Base-by-base conservation (phyloP, 2,888 invertebrate species). In the Panzeria rudis region DNA sequence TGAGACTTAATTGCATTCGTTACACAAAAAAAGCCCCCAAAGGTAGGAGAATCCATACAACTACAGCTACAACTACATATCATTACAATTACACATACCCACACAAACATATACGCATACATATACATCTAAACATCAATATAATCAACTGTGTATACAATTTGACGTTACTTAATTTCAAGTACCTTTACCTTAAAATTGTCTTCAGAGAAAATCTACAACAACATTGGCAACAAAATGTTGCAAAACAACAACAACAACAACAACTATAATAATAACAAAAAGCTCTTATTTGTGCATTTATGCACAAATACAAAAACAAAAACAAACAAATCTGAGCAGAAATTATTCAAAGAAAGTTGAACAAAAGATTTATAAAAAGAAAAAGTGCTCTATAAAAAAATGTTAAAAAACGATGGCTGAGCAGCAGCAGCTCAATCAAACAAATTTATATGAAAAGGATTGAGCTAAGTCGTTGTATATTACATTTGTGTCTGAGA, bases 1-100 rank as follows among this genome's bases (percentile, higher is more conserved):
- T 82, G 82, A 85, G 85, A 82, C 78, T 85, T 85, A 85, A 85
- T 85, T 85, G 85, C 85, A 85, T 85, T 85, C 85, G 82, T 85
- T 85, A 85, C 38, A 73, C 23, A 62, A 80, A 29, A 72, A 59
- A 78, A 62, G 7, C 13, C 54, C 73, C 84, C 81, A 77, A 73
- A 78, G 78, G 68, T 73, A 84, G 41, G 17, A 61, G 56, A 61
- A 62, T 64, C 11, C 11, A 56, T 23, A 78, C 47, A 68, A 17
- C 32, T 52, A 52, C 68, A 68, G 20, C 32, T 50, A 41, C 59
- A 68, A 44, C 52, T 6, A 44, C 56, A 73, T 59, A 50, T 38
- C 17, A 32, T 8, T 76, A 23, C 15, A 47, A 61, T 47, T 1
- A 32, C 25, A 69, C 38, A 56, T 23, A 35, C 54, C 38, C 15